Base-by-base conservation (phyloP, 2,888 invertebrate genomes). In the Stegana nigrithorax region DNA sequence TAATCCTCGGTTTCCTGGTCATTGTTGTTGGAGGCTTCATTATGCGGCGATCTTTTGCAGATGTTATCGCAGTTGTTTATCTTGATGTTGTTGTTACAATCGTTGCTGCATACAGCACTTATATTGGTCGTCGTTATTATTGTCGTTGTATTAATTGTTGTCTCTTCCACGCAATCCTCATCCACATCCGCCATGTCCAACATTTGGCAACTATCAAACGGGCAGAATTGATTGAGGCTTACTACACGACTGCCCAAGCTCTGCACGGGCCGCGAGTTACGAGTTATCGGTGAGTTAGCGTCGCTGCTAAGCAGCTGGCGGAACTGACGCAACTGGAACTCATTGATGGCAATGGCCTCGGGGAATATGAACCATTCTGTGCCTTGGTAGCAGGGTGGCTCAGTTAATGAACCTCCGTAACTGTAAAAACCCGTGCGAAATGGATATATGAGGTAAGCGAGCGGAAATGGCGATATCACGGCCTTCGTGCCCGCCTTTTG, bases 341-440 rank as follows among this genome's bases (percentile, higher is more conserved):
- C 82, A 5, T 89, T 89, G 59, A 90, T 87, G 26, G 87, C 84
- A 64, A 89, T 75, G 0, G 89, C 86, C 72, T 89, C 88, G 0
- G 89, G 87, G 60, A 88, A 87, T n/a, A 90, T 77, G 66, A 90
- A 88, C 90, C 90, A 90, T 51, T 87, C 86, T 4, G 88, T 88
- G 7, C 88, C 87, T 78, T 90, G 88, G n/a, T 86, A 87, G 71
- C 88, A 90, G 0, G 89, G 89, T 4, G 90, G 89, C 63, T 87
- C 86, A 0, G 88, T 88, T 12, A 89, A 72, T 0, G 90, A 90
- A 1, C 90, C 90, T 2, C 81, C 82, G 73, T 90, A 90, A 19
- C 86, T 86, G 68, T 87, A 90, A 70, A 88, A 90, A 55, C 87
- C 86, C 10, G 85, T 86, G 27, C 85, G 85, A 62, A 90, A 90